A percentile compares a stretch with the other conserved stretches of the same genome.
These are phyloP conservation scores for Riparia riparia DNA, from an alignment of 2,113 vertebrate species.

Conservation along the genomic window DNA sequence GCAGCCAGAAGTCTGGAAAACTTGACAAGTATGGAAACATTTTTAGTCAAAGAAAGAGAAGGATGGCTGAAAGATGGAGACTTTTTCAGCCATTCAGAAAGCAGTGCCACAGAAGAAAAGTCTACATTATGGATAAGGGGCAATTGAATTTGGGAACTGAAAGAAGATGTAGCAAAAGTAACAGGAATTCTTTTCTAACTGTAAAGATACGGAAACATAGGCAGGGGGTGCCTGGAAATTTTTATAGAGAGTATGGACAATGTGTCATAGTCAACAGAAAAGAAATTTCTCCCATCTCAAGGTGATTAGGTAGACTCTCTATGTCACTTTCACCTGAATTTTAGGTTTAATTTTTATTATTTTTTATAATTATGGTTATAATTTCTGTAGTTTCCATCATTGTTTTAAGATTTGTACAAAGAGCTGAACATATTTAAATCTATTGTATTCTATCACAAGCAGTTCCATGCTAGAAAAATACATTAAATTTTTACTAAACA, in stretches of 20 bases:
- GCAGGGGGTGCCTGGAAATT: background rate
- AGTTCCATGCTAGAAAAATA: background rate
- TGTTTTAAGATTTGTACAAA: background rate
- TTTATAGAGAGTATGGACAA: background rate
- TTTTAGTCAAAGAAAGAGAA: background rate
- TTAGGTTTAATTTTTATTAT: rapidly evolving
- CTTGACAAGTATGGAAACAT: background rate
- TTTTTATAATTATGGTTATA: background rate
- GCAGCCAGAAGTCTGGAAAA: background rate
- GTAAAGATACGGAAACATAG: background rate
- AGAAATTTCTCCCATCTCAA: background rate
- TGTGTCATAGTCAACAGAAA: background rate
- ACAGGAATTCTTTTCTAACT: background rate
- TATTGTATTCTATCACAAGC: background rate
- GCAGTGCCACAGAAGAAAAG: background rate
- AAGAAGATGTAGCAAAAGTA: background rate
- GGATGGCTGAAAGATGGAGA: background rate
- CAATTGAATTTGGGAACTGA: background rate
- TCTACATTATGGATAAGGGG: background rate
- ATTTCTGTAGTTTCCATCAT: background rate
- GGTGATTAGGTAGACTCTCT: background rate
- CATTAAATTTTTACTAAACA: background rate
- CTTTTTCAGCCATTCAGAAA: background rate
- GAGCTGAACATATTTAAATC: background rate
- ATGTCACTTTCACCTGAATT: background rate